phyloP scores from a whole-genome alignment of 2,888 invertebrate species.

The Cartodere bifasciata region DNA sequence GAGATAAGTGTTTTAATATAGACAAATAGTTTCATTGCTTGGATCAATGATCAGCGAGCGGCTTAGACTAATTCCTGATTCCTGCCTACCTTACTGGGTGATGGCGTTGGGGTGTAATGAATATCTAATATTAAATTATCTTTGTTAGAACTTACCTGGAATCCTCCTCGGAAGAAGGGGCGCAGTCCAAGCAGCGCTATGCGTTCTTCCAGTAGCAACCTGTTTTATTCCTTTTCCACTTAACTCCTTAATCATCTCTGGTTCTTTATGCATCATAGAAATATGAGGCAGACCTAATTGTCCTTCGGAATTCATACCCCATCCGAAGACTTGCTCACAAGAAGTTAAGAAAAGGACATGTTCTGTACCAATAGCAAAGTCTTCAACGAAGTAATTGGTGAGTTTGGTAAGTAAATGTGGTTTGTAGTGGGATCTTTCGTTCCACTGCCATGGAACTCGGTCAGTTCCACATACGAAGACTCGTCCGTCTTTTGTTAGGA shows the following conservation, averaged over 20 bases:
- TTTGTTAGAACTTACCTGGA: too few relatives aligned
- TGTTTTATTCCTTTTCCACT: conserved; percentile 42
- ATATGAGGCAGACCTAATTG: conserved; percentile 47
- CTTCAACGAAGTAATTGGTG: conserved; percentile 39
- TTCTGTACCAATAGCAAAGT: conserved; percentile 48
- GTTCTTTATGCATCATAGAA: conserved; percentile 38
- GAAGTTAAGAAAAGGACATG: conserved; percentile 44
- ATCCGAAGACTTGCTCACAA: conserved; percentile 45
- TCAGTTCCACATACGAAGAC: conserved; percentile 50
- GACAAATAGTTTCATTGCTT: too few relatives aligned
- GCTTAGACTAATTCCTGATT: too few relatives aligned
- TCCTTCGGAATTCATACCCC: conserved; percentile 52
- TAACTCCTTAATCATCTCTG: conserved; percentile 40
- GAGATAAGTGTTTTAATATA: too few relatives aligned
- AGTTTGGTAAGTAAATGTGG: conserved; percentile 41
- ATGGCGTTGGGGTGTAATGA: too few relatives aligned
- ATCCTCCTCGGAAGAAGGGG: conserved; percentile 37
- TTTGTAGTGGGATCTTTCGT: conserved; percentile 37
- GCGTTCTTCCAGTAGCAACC: conserved; percentile 49
- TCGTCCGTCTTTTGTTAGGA: conserved; percentile 44
- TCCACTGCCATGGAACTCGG: conserved; percentile 44
- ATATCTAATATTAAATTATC: too few relatives aligned
- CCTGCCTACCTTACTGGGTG: too few relatives aligned
- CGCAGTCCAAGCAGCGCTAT: conserved; percentile 51
- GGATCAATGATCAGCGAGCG: too few relatives aligned